These are phyloP conservation scores for Ephestia elutella DNA, from an alignment of 1,140 invertebrate species.

Conservation along the genomic window DNA sequence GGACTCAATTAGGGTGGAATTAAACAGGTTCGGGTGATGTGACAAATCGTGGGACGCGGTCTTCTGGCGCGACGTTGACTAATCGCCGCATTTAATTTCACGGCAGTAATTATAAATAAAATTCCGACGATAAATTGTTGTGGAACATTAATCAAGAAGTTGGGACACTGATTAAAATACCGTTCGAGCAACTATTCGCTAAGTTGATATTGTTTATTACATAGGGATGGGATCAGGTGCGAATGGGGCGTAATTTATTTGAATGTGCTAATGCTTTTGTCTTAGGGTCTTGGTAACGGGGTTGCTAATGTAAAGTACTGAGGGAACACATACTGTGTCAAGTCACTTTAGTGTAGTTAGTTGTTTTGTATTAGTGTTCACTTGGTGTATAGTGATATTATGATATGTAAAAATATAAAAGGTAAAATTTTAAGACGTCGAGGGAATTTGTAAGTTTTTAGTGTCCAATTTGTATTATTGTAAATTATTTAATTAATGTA, in stretches of 20 bases:
- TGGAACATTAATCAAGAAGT: constrained; percentile 75
- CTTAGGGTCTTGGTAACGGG: constrained; percentile 7
- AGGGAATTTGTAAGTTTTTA: too few species aligned
- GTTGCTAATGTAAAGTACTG: constrained; percentile 8
- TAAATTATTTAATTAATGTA: too few species aligned
- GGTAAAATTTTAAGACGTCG: too few species aligned
- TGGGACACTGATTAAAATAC: constrained; percentile 76
- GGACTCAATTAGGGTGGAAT: constrained; percentile 64
- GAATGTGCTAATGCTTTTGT: constrained; percentile 16
- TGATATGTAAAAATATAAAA: too few species aligned
- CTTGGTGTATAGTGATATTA: too few species aligned
- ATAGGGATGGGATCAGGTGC: constrained; percentile 48
- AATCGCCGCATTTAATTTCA: constrained; percentile 69
- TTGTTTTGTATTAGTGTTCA: neutral
- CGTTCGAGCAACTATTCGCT: constrained; percentile 71
- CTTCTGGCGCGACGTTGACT: constrained; percentile 62
- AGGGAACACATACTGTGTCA: neutral
- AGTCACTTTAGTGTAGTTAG: neutral
- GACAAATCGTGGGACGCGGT: constrained; percentile 65
- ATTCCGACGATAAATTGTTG: constrained; percentile 71
- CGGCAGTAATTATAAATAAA: constrained; percentile 72
- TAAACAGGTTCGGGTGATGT: constrained; percentile 59
- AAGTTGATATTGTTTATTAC: constrained; percentile 69
- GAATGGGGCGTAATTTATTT: constrained; percentile 11
- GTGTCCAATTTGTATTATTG: too few species aligned